These are phyloP conservation scores for Eilema caniola DNA, from an alignment of 2,888 invertebrate genomes.

Conservation along the genomic window DNA sequence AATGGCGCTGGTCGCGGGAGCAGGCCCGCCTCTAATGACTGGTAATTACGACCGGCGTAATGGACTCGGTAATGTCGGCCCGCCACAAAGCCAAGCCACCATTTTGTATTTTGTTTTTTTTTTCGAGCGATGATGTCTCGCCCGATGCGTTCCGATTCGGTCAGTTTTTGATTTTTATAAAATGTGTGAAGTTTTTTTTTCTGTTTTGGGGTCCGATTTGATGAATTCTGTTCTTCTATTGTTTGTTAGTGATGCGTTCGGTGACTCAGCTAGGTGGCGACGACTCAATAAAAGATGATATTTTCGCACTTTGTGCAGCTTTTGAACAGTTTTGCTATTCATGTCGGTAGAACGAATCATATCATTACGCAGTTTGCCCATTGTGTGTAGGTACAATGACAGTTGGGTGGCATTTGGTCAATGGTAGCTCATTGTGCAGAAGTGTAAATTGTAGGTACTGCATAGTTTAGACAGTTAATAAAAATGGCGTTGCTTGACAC, in stretches of 20 bases:
- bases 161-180: slow-evolving; percentile 57
- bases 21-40: slow-evolving; percentile 77
- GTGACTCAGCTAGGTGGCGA: slow-evolving; percentile 21
- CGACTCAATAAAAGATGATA: slow-evolving; percentile 16
- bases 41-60: slow-evolving; percentile 81
- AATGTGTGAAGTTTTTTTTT: slow-evolving; percentile 57
- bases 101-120: slow-evolving; percentile 71
- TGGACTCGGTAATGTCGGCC: slow-evolving; percentile 78
- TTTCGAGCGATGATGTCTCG: slow-evolving; percentile 61
- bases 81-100: slow-evolving; percentile 77
- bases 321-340: slow-evolving; percentile 10
- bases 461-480: background rate
- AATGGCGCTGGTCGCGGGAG: slow-evolving; percentile 64
- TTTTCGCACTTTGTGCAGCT: slow-evolving; percentile 21
- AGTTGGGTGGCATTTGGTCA: slow-evolving; percentile 5
- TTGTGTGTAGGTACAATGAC: background rate
- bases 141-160: slow-evolving; percentile 60
- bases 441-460: no score
- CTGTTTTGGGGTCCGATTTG: slow-evolving; percentile 30
- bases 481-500: background rate
- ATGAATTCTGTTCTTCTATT: slow-evolving; percentile 37
- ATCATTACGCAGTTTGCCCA: slow-evolving; percentile 1
- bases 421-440: background rate
- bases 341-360: slow-evolving; percentile 8
- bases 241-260: slow-evolving; percentile 19